Evolutionary conservation across 2,113 vertebrate species (phyloP).

Genomic region (Sylvia atricapilla): DNA sequence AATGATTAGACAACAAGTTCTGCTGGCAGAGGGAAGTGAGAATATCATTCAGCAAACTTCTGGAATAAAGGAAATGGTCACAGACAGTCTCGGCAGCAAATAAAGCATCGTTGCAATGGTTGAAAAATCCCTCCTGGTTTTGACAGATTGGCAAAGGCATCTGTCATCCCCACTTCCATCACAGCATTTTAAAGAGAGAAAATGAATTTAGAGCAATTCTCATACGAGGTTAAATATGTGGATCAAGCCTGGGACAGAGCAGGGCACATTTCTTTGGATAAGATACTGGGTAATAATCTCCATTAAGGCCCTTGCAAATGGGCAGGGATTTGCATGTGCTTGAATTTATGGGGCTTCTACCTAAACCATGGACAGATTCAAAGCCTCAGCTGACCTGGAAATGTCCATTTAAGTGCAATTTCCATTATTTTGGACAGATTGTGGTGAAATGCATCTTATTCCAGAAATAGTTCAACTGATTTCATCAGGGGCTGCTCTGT

Average conservation of each 20-base stretch:
- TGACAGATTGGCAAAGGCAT: slow-evolving; percentile 44
- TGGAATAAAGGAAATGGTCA: background rate
- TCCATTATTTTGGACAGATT: background rate
- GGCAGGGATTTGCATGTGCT: background rate
- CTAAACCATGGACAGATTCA: background rate
- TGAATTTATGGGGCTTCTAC: background rate
- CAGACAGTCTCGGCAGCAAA: background rate
- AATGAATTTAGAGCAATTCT: background rate
- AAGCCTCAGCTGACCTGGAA: background rate
- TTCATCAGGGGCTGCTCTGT: background rate
- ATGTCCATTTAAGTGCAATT: background rate
- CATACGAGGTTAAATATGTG: background rate
- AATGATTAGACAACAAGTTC: background rate
- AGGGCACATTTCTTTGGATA: background rate
- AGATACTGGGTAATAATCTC: background rate
- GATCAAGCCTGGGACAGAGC: background rate
- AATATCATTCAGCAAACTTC: background rate
- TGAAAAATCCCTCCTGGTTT: slow-evolving; percentile 25
- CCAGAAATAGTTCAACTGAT: background rate
- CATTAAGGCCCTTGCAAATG: background rate
- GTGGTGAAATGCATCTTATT: background rate
- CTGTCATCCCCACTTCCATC: slow-evolving; percentile 2
- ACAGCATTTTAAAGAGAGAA: background rate
- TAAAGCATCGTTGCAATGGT: background rate
- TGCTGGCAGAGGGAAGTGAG: background rate